These are phyloP conservation scores for Beris morrisii DNA, from an alignment of 2,888 invertebrate species.

Conservation along the genomic window DNA sequence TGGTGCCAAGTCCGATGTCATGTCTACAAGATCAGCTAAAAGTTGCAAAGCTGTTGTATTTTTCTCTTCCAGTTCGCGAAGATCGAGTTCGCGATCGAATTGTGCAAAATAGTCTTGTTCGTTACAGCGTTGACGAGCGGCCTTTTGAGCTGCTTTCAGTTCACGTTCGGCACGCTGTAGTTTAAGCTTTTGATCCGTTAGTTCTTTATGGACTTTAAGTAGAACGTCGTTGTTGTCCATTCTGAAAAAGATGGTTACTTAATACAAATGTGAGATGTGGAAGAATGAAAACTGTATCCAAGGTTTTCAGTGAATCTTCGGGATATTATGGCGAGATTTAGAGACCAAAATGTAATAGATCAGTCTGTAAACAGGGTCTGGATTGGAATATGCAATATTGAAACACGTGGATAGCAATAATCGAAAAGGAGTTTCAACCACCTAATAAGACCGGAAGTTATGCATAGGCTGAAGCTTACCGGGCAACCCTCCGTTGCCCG, in stretches of 20 bases:
- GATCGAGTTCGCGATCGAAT: slow-evolving; percentile 58
- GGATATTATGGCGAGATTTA: too few species aligned
- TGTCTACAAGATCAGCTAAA: slow-evolving; percentile 59
- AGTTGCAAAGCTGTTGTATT: slow-evolving; percentile 62
- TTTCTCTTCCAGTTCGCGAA: slow-evolving; percentile 62
- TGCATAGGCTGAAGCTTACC: too few species aligned
- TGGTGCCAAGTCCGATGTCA: slow-evolving; percentile 46
- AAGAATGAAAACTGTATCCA: too few species aligned
- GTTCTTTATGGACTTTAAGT: slow-evolving; percentile 50
- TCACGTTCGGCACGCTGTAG: slow-evolving; percentile 53
- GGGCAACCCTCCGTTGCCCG: too few species aligned
- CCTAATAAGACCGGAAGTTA: too few species aligned
- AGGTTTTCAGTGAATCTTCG: too few species aligned
- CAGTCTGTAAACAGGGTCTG: too few species aligned
- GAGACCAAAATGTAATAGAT: too few species aligned
- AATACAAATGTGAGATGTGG: neutral
- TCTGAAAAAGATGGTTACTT: slow-evolving; percentile 34
- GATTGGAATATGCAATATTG: too few species aligned
- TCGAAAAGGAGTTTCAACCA: too few species aligned
- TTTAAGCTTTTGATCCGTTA: slow-evolving; percentile 52
- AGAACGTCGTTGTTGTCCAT: slow-evolving; percentile 48
- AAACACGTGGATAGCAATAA: too few species aligned
- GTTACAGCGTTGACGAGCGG: slow-evolving; percentile 46
- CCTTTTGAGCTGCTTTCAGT: slow-evolving; percentile 47
- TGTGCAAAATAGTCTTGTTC: slow-evolving; percentile 45